Base-by-base conservation (phyloP, 1,140 invertebrate species). In the Ceratosolen fusciceps region DNA sequence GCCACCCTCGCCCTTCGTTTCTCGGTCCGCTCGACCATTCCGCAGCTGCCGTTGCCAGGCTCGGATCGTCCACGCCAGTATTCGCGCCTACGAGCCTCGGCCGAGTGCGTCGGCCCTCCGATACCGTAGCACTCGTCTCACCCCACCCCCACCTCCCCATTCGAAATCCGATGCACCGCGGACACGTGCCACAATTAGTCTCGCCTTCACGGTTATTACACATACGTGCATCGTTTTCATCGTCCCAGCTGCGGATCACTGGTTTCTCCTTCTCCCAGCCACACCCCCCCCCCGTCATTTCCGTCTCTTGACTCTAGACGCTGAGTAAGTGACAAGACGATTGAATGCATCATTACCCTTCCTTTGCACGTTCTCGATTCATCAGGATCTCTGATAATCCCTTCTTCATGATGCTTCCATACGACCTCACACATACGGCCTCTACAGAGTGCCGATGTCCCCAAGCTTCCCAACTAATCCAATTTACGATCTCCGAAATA, bases 401-500 rank as follows among this genome's bases (percentile, higher is more conserved):
- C 80, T 83, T 84, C 83, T 84, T 84, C 83, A 85, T 85, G 81
- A 80, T 80, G 82, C 21, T 34, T 24, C 24, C 52, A 83, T 84
- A 81, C 82, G 82, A 83, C 82, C 82, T 81, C 82, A 83, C 81
- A 84, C 79, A 82, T 79, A n/a, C n/a, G n/a, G 78, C 82, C 83
- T 84, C 83, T 85, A 79, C 77, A 54, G 82, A 82, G 78, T 83
- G 81, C 83, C 76, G 82, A 67, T 54, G 83, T 85, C 78, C 83
- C 82, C 84, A 86, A 87, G 85, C 83, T 87, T 87, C 62, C 80
- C 81, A 87, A 85, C 82, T 87, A 86, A 87, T 87, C 85, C 86
- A 85, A 86, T 87, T 86, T 87, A 87, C 84, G 84, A 85, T 82
- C 84, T 86, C 83, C 82, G 86, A 86, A 85, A 85, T 84, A 83